These are phyloP conservation scores for Dicycla oo DNA, from an alignment of 2,888 invertebrate genomes.

Conservation along the genomic window DNA sequence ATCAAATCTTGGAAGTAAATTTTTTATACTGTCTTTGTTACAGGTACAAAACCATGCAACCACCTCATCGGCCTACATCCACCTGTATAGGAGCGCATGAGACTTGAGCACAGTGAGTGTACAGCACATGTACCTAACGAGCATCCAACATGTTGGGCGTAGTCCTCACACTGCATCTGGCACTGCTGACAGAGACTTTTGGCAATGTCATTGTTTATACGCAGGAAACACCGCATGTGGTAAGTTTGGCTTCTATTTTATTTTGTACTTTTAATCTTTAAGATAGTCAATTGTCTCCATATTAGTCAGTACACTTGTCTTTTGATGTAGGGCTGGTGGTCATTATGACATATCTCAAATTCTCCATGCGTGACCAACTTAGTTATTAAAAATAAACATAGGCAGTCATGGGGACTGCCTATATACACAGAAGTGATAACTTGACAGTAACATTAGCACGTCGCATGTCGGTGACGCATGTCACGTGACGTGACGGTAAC, in stretches of 20 bases:
- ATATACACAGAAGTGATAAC: too few relatives aligned
- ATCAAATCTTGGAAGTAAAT: too few relatives aligned
- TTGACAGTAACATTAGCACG: too few relatives aligned
- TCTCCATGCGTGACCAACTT: not conserved
- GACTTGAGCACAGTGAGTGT: conserved; percentile 65
- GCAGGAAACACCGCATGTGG: conserved; percentile 75
- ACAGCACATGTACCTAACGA: conserved; percentile 43
- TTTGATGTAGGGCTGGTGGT: not conserved
- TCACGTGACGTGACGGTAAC: too few relatives aligned
- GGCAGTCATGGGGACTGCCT: too few relatives aligned
- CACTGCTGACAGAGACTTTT: conserved; percentile 71
- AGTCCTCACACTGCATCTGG: conserved; percentile 70
- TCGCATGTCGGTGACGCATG: too few relatives aligned
- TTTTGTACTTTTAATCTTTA: not conserved
- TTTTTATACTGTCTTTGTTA: not conserved
- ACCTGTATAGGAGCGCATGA: conserved; percentile 60
- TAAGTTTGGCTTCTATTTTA: conserved; percentile 62
- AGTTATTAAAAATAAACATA: not conserved
- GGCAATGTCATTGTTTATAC: conserved; percentile 79
- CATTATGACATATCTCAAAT: not conserved
- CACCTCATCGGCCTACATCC: conserved; percentile 61
- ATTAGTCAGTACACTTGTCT: not conserved
- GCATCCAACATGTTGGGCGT: conserved; percentile 73
- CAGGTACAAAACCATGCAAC: conserved; percentile 72
- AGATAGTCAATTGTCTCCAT: not conserved